Evolutionary conservation across 2,113 vertebrate genomes (phyloP).

Genomic region (Gracilinanus agilis): DNA sequence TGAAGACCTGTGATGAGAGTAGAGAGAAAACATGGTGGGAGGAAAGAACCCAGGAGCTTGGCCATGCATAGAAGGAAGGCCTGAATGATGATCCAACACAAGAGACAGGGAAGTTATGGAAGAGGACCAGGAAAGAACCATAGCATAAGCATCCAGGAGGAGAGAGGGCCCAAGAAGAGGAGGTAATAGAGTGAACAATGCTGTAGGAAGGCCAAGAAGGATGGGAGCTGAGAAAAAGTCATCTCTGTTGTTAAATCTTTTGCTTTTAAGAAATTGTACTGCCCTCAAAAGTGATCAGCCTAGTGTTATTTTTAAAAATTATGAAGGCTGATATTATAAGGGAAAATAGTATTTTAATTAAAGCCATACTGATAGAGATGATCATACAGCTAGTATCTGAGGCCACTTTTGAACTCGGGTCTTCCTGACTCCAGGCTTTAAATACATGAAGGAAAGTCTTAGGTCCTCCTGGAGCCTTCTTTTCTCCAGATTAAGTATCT

Average conservation of each 20-base stretch:
- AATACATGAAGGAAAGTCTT: no score
- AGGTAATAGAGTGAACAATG: not conserved
- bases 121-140: not conserved
- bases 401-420: no score
- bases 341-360: no score
- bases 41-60: not conserved
- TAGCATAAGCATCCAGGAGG: not conserved
- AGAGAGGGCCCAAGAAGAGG: not conserved
- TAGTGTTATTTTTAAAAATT: no score
- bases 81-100: not conserved
- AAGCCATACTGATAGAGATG: no score
- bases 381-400: no score
- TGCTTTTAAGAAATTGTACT: not conserved
- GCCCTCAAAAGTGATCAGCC: not conserved
- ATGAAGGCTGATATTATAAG: no score
- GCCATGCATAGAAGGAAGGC: not conserved
- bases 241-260: not conserved
- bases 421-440: no score
- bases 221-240: not conserved
- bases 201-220: not conserved
- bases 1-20: not conserved
- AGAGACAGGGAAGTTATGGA: not conserved
- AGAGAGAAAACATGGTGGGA: not conserved
- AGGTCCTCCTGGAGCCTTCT: no score
- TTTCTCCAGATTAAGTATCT: no score